phyloP scores from a whole-genome alignment of 2,113 vertebrate species.

The Gnathochromis pfefferi region DNA sequence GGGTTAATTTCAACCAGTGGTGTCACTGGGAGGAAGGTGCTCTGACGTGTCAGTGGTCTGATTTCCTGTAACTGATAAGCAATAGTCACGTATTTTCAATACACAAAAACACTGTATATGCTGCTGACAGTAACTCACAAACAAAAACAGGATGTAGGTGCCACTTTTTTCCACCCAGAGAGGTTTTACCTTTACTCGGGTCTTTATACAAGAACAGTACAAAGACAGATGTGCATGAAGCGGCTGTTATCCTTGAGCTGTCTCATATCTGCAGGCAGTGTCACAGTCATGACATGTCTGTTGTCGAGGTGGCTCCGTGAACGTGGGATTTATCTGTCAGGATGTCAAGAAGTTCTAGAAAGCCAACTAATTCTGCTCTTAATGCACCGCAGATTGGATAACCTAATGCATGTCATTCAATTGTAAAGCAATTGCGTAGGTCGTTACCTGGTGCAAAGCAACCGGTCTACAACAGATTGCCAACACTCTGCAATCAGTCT shows the following conservation, averaged over 20 bases:
- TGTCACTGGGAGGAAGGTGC: slow-evolving; percentile 21
- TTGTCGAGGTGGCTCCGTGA: neutral
- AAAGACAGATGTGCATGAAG: neutral
- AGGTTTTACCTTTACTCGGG: neutral
- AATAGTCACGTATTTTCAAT: neutral
- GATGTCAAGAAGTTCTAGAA: neutral
- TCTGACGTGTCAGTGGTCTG: neutral
- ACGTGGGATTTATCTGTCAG: neutral
- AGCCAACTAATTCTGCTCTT: neutral
- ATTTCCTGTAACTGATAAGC: slow-evolving; percentile 10
- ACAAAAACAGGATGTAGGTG: neutral
- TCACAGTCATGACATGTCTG: neutral
- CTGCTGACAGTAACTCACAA: neutral
- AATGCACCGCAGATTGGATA: neutral
- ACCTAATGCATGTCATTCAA: neutral
- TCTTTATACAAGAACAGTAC: neutral
- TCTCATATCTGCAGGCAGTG: neutral
- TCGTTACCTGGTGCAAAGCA: neutral
- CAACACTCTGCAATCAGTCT: neutral
- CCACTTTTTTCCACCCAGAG: neutral
- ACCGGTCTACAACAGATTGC: neutral
- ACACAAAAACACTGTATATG: neutral
- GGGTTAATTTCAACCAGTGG: neutral
- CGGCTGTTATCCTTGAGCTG: neutral
- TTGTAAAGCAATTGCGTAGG: neutral